Conservation (phyloP, 2,888 invertebrate genomes). For the Plusia festucae region DNA sequence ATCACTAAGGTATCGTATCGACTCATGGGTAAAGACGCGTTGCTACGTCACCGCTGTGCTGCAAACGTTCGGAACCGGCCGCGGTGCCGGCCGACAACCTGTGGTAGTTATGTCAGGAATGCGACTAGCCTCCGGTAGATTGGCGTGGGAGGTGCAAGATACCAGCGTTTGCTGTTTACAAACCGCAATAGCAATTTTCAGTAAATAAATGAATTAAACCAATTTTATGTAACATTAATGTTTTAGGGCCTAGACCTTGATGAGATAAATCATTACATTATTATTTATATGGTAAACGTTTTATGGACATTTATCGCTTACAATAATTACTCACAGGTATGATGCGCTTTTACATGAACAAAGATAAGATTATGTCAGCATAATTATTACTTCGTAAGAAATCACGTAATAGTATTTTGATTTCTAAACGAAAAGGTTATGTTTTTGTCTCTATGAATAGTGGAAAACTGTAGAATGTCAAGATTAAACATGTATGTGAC, state of each 20-base stretch:
- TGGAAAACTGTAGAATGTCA: conserved; percentile 6
- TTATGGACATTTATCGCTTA: conserved; percentile 9
- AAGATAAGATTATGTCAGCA: conserved; percentile 15
- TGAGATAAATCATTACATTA: neutral
- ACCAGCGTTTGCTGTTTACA: conserved; percentile 69
- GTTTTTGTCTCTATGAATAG: neutral
- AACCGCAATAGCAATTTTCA: conserved; percentile 70
- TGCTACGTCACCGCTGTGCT: conserved; percentile 75
- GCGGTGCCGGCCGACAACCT: conserved; percentile 83
- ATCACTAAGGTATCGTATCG: conserved; percentile 62
- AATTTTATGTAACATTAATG: neutral
- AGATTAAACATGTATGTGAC: neutral
- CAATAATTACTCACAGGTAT: conserved; percentile 6
- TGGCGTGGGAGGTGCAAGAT: conserved; percentile 83
- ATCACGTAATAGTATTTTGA: conserved; percentile 15
- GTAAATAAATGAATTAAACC: conserved; percentile 39
- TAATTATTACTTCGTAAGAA: conserved; percentile 22
- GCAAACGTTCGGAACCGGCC: conserved; percentile 82
- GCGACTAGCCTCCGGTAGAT: conserved; percentile 80
- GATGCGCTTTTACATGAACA: conserved; percentile 17
- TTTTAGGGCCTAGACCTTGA: neutral
- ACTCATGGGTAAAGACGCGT: conserved; percentile 71
- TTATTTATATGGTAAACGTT: conserved; percentile 1
- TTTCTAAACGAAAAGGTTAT: conserved; percentile 5
- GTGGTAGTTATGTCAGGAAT: conserved; percentile 84